These are phyloP conservation scores for Aplidium turbinatum DNA, from an alignment of 23 tunicate species.

Conservation along the genomic window DNA sequence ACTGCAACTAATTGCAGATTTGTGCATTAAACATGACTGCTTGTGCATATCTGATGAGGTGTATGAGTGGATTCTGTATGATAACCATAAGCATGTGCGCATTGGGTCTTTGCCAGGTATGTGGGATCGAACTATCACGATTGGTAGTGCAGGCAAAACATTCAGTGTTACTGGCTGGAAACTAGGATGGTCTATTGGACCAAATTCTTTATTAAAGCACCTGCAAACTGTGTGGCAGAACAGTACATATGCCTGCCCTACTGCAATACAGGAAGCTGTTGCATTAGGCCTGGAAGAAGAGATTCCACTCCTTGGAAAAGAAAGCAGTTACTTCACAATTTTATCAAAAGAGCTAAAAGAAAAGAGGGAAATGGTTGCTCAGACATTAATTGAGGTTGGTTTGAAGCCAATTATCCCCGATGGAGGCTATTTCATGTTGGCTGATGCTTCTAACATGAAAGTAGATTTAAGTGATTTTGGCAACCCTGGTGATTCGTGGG, in stretches of 20 bases:
- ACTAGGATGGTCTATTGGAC: constrained; percentile 91
- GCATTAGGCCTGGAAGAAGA: constrained; percentile 61
- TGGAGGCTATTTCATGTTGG: constrained; percentile 96
- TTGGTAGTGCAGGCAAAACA: constrained; percentile 98
- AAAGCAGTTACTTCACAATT: constrained; percentile 69
- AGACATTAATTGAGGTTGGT: constrained; percentile 60
- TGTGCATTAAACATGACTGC: constrained; percentile 74
- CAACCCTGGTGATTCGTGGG: constrained; percentile 57
- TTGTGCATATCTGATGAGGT: constrained; percentile 98
- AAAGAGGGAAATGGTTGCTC: constrained; percentile 71
- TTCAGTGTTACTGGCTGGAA: constrained; percentile 99
- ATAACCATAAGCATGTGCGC: constrained; percentile 64
- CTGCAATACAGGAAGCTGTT: constrained; percentile 93
- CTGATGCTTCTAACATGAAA: constrained; percentile 73
- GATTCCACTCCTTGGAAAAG: constrained; percentile 43
- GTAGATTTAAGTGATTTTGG: constrained; percentile 49
- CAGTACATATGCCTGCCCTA: constrained; percentile 70
- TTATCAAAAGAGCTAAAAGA: constrained; percentile 60
- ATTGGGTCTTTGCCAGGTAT: constrained; percentile 90
- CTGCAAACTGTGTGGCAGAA: constrained; percentile 89
- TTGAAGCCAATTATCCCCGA: constrained; percentile 86
- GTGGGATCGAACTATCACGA: constrained; percentile 94
- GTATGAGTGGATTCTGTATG: constrained; percentile 86
- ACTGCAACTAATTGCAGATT: constrained; percentile 66
- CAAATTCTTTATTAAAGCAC: constrained; percentile 53